These are phyloP conservation scores for Pogonus chalceus DNA, from an alignment of 1,140 invertebrate species.

Conservation along the genomic window DNA sequence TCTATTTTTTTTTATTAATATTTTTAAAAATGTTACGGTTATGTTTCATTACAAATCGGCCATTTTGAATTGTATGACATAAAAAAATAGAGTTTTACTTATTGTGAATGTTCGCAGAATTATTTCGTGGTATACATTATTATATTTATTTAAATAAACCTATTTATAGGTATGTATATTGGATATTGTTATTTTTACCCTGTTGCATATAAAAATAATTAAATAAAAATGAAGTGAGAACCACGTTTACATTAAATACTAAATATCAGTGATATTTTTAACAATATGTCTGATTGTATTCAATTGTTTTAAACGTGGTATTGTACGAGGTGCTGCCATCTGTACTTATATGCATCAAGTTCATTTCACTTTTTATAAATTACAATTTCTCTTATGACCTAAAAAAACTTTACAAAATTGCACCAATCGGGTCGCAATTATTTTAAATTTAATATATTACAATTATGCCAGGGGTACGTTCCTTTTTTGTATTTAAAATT, in stretches of 20 bases:
- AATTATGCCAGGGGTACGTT: conserved; percentile 33
- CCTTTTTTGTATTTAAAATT: conserved; percentile 25
- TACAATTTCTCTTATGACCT: conserved; percentile 1
- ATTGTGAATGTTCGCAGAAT: no score
- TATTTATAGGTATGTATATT: conserved; percentile 13
- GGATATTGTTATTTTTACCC: conserved; percentile 30
- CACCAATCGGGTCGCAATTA: background rate
- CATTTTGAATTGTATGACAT: no score
- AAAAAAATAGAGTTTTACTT: no score
- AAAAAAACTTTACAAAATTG: conserved; percentile 2
- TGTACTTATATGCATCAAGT: background rate
- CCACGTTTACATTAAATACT: conserved; percentile 1
- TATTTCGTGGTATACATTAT: conserved; percentile 23
- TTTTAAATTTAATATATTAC: conserved; percentile 14
- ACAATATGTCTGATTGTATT: background rate
- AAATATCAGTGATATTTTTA: background rate
- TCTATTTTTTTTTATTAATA: no score
- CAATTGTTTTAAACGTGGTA: background rate
- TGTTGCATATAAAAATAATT: conserved; percentile 20
- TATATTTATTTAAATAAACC: conserved; percentile 18
- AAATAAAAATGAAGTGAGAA: conserved; percentile 18
- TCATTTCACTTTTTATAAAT: background rate
- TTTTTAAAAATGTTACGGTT: no score
- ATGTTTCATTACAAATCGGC: no score
- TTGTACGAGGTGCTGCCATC: background rate